A percentile compares a stretch with the other conserved stretches of the same genome.
phyloP scores from a whole-genome alignment of 64 coral and sea anemone genomes.

The Montipora foliosa region DNA sequence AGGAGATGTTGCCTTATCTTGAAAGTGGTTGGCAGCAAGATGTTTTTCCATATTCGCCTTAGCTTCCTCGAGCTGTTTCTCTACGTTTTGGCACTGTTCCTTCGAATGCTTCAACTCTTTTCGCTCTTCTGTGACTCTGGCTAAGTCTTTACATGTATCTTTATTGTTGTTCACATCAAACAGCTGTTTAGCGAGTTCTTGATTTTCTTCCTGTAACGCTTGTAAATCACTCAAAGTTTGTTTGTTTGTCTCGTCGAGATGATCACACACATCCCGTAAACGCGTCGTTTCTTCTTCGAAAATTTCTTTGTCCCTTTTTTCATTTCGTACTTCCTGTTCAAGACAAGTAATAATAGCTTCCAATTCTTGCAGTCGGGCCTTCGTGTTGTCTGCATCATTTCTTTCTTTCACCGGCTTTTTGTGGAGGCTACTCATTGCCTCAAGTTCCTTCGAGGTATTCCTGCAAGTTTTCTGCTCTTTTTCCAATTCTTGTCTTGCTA shows the following conservation, averaged over 20 bases:
- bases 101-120: neutral
- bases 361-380: neutral
- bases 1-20: conserved; percentile 44
- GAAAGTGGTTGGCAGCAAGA: neutral
- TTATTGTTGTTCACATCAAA: neutral
- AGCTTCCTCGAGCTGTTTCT: conserved; percentile 15
- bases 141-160: conserved; percentile 14
- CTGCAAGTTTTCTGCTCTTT: conserved; percentile 24
- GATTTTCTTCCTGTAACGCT: neutral
- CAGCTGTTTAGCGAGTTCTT: neutral
- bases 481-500: neutral
- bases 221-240: neutral
- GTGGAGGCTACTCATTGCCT: conserved; percentile 54
- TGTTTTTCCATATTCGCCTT: neutral
- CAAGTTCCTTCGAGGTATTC: conserved; percentile 49
- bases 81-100: neutral
- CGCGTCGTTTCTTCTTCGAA: neutral
- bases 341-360: neutral
- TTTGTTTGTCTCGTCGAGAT: neutral
- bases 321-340: conserved; percentile 15
- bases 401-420: conserved; percentile 30
- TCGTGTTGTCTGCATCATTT: neutral
- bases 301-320: conserved; percentile 3
- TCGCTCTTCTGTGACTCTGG: neutral
- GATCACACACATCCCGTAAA: neutral